Evolutionary conservation across 2,888 invertebrate species (phyloP).

Genomic region (Fabriciana adippe): DNA sequence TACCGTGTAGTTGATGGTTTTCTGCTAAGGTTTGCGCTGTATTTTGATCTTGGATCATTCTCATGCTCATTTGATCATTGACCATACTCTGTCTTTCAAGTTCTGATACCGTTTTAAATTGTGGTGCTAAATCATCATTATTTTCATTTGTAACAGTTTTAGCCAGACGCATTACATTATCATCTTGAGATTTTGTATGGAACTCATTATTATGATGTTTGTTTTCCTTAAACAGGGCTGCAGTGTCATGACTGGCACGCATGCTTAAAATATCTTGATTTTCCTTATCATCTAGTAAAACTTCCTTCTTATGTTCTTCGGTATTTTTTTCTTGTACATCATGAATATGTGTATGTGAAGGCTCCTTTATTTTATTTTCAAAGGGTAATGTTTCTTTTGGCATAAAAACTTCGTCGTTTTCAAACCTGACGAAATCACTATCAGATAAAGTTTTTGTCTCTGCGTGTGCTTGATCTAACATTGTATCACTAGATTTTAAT

Average conservation of each 20-base stretch:
- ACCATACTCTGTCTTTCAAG: not conserved
- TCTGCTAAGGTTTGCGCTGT: constrained; percentile 4
- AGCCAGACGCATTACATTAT: not conserved
- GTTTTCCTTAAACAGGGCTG: not conserved
- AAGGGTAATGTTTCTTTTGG: constrained; percentile 8
- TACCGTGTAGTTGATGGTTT: not conserved
- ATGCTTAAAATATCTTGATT: constrained; percentile 4
- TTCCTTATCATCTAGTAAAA: not conserved
- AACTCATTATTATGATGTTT: constrained; percentile 3
- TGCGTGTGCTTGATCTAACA: constrained; percentile 11
- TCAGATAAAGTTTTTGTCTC: constrained; percentile 6
- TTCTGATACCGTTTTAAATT: constrained; percentile 14
- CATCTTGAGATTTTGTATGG: constrained; percentile 24
- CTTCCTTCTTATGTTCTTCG: not conserved
- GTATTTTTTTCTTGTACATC: not conserved
- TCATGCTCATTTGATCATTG: constrained; percentile 12
- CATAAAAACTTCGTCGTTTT: not conserved
- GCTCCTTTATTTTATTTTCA: constrained; percentile 1
- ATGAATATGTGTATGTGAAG: not conserved
- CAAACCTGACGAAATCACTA: not conserved
- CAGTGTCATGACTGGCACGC: constrained; percentile 9
- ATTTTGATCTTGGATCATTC: constrained; percentile 18
- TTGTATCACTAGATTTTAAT: constrained; percentile 13
- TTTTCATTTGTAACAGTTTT: constrained; percentile 5
- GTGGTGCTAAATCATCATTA: constrained; percentile 14